These are phyloP conservation scores for Labrus mixtus DNA, from an alignment of 2,113 vertebrate species.

Conservation along the genomic window DNA sequence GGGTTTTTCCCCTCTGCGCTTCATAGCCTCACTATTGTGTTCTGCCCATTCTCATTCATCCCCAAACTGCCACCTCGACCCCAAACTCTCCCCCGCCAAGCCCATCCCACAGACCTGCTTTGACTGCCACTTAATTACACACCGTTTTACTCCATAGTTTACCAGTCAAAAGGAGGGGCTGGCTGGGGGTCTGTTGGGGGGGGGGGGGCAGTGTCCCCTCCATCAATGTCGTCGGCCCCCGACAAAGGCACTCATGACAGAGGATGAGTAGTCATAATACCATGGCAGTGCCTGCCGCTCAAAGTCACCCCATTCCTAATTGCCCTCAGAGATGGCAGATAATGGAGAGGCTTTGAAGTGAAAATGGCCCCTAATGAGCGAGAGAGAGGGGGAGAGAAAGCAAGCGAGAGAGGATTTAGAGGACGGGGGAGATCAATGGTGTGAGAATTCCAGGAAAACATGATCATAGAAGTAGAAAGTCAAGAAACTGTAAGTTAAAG, in stretches of 20 bases:
- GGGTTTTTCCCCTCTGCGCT: slow-evolving; percentile 67
- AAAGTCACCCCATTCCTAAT: slow-evolving; percentile 93
- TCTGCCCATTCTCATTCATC: slow-evolving; percentile 83
- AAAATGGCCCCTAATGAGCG: slow-evolving; percentile 91
- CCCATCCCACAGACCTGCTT: slow-evolving; percentile 89
- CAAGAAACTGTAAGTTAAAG: slow-evolving; percentile 36
- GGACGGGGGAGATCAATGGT: slow-evolving; percentile 19
- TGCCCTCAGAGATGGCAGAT: slow-evolving; percentile 93
- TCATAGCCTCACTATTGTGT: slow-evolving; percentile 86
- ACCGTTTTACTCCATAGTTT: slow-evolving; percentile 91
- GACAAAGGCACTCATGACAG: slow-evolving; percentile 89
- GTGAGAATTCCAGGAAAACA: slow-evolving; percentile 11
- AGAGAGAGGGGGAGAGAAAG: slow-evolving; percentile 77
- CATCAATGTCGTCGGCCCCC: slow-evolving; percentile 87
- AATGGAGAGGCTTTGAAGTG: slow-evolving; percentile 92
- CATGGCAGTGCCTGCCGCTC: slow-evolving; percentile 88
- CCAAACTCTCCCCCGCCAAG: slow-evolving; percentile 83
- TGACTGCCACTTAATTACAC: slow-evolving; percentile 95
- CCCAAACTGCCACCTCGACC: slow-evolving; percentile 80
- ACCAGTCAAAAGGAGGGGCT: slow-evolving; percentile 87
- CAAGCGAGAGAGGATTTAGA: slow-evolving; percentile 26
- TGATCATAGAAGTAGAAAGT: slow-evolving; percentile 24
- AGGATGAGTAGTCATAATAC: slow-evolving; percentile 90
- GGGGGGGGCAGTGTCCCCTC: slow-evolving; percentile 82
- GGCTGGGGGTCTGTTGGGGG: slow-evolving; percentile 48